phyloP scores from a whole-genome alignment of 2,113 vertebrate genomes.

The Machaerirhynchus nigripectus region DNA sequence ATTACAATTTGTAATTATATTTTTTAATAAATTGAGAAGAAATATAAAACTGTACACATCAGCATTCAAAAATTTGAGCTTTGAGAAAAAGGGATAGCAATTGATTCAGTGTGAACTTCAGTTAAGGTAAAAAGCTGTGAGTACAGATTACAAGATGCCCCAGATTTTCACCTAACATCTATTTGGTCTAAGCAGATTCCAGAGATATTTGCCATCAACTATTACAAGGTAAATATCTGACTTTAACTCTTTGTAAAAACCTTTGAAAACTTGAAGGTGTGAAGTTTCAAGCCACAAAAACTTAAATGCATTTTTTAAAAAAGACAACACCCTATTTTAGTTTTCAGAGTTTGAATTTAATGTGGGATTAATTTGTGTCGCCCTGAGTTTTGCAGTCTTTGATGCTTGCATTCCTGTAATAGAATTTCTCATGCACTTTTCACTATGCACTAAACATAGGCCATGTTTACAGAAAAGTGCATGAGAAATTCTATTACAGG shows the following conservation, averaged over 20 bases:
- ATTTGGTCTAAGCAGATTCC: not conserved
- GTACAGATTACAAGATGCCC: not conserved
- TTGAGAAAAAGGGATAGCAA: not conserved
- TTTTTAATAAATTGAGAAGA: not conserved
- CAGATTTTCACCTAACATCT: not conserved
- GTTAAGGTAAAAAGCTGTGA: not conserved
- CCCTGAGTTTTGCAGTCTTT: no score
- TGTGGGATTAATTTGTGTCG: not conserved
- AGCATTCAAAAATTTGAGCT: not conserved
- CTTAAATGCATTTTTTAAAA: not conserved
- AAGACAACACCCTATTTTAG: rapidly evolving
- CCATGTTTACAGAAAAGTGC: no score
- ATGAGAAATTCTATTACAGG: no score
- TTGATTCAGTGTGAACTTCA: not conserved
- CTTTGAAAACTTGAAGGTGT: not conserved
- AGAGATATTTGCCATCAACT: not conserved
- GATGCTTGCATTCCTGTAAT: no score
- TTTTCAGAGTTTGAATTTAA: not conserved
- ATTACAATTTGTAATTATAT: not conserved
- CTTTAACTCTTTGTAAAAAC: not conserved
- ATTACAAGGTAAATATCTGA: not conserved
- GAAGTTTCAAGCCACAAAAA: not conserved
- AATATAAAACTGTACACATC: not conserved
- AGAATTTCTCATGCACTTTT: no score
- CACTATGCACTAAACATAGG: no score